Percentiles rank a stretch among this genome's conserved stretches.
Evolutionary conservation across 2,113 vertebrate genomes (phyloP).

Genomic region (Engystomops pustulosus): DNA sequence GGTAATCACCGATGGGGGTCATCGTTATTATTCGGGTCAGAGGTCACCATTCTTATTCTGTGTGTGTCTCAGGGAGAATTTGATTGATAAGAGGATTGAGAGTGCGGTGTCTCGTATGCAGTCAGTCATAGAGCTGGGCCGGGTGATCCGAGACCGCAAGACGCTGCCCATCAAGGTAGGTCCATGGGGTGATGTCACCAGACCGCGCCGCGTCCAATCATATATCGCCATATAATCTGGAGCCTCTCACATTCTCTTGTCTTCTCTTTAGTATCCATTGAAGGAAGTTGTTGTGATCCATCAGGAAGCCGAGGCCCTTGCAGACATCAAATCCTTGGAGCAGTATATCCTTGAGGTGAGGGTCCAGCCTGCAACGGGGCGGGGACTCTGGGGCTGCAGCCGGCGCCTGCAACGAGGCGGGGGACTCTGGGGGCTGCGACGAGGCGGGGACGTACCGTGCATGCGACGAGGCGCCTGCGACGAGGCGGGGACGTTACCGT

Average conservation of each 20-base stretch:
- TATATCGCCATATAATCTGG: too few relatives aligned
- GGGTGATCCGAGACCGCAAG: conserved; percentile 95
- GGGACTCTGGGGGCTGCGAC: too few relatives aligned
- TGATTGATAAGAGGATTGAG: conserved; percentile 94
- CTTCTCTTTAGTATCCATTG: conserved; percentile 86
- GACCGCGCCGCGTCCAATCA: too few relatives aligned
- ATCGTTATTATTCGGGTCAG: too few relatives aligned
- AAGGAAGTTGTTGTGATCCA: conserved; percentile 97
- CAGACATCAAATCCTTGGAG: conserved; percentile 87
- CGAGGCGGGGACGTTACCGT: too few relatives aligned
- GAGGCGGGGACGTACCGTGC: too few relatives aligned
- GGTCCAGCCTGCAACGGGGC: not conserved
- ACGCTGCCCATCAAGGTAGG: conserved; percentile 94
- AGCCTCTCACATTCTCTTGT: not conserved
- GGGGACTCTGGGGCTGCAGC: too few relatives aligned
- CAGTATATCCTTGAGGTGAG: conserved; percentile 95
- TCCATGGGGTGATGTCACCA: too few relatives aligned
- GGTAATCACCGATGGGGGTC: too few relatives aligned
- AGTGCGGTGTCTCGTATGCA: conserved; percentile 92
- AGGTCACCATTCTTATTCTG: too few relatives aligned
- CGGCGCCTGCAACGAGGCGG: too few relatives aligned
- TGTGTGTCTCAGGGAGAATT: conserved; percentile 76
- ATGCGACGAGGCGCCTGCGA: too few relatives aligned
- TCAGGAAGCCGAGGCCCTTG: conserved; percentile 88
- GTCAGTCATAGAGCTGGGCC: conserved; percentile 95